Conservation (phyloP, 1,140 invertebrate genomes). For the Trigoniulus corallinus region DNA sequence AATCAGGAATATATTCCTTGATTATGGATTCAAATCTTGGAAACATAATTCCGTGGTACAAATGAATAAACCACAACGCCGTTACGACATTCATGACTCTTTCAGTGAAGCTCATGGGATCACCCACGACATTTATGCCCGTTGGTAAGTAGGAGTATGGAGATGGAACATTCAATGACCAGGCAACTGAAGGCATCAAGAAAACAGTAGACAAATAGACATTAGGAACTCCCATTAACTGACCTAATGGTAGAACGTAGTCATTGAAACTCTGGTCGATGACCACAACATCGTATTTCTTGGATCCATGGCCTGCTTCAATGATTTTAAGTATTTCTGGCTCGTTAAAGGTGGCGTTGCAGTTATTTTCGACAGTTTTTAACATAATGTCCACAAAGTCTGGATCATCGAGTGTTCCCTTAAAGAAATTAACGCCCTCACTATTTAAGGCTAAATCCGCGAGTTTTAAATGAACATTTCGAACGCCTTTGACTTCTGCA, state of each 20-base stretch:
- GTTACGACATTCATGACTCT: not conserved
- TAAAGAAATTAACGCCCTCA: not conserved
- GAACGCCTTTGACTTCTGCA: not conserved
- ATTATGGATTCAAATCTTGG: not conserved
- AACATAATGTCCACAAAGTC: not conserved
- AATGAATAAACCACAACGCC: not conserved
- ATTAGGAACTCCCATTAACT: not conserved
- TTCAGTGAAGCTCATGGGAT: not conserved
- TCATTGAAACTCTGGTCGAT: not conserved
- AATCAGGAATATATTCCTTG: not conserved
- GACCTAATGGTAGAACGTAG: not conserved
- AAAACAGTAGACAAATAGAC: not conserved
- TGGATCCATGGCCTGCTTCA: not conserved
- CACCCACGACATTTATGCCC: not conserved
- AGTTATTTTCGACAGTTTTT: not conserved
- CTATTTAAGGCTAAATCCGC: not conserved
- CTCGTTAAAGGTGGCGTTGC: not conserved
- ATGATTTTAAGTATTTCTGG: not conserved
- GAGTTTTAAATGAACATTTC: not conserved
- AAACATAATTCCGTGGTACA: not conserved
- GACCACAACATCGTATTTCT: conserved; percentile 1
- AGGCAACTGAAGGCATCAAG: not conserved
- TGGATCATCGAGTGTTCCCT: not conserved
- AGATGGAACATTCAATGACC: not conserved
- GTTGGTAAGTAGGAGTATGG: not conserved